Evolutionary conservation across 2,113 vertebrate genomes (phyloP).

Genomic region (Oceanites oceanicus): DNA sequence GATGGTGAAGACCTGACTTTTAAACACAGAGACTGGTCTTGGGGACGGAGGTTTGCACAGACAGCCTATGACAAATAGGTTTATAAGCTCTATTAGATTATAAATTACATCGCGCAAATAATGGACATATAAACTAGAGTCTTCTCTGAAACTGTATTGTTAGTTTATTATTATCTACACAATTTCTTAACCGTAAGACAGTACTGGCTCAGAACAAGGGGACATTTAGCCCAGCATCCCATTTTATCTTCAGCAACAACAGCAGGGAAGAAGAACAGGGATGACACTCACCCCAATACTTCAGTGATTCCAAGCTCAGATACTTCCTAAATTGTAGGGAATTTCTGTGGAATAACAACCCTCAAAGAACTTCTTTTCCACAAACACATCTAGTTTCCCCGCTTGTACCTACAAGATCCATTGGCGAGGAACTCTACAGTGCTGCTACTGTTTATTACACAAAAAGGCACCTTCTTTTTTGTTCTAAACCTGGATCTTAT

Average conservation of each 20-base stretch:
- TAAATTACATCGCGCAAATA: neutral
- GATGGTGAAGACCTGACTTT: neutral
- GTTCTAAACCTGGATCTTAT: neutral
- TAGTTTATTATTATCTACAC: neutral
- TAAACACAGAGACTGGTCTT: neutral
- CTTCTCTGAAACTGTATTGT: neutral
- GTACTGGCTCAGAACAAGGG: neutral
- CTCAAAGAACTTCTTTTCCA: neutral
- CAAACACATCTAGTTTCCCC: neutral
- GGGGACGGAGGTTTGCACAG: neutral
- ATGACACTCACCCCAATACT: neutral
- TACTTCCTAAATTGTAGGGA: neutral
- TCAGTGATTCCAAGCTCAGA: neutral
- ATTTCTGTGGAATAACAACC: neutral
- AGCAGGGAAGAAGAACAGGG: neutral
- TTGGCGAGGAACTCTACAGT: neutral
- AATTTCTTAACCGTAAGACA: neutral
- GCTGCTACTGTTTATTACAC: neutral
- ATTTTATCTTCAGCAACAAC: neutral
- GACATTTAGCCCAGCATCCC: neutral
- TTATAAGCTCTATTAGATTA: neutral
- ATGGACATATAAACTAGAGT: neutral
- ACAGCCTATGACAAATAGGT: fast-evolving
- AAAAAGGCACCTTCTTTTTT: neutral
- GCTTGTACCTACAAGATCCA: neutral